phyloP scores from a whole-genome alignment of 2,797 vertebrate species.

The Gallinago nigripennis region DNA sequence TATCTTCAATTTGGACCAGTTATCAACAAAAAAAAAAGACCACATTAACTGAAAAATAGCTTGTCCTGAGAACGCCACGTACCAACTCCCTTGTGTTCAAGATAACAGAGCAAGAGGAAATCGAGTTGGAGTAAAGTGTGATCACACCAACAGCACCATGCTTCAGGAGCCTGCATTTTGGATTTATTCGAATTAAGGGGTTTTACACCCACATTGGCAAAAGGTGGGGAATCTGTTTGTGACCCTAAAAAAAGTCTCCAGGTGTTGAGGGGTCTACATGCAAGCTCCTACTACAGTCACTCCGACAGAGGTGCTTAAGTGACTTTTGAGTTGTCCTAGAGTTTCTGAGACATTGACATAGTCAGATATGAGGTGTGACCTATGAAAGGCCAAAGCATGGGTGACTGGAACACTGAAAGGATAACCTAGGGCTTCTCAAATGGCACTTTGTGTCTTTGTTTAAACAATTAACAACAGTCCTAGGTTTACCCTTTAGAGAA shows the following conservation, averaged over 20 bases:
- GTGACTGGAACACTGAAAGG: background rate
- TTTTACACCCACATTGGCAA: background rate
- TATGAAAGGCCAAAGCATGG: background rate
- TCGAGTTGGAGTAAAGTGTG: background rate
- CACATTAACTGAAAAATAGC: background rate
- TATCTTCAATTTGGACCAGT: background rate
- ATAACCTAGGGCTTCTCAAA: background rate
- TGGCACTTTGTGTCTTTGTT: background rate
- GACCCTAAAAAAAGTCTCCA: fast-evolving
- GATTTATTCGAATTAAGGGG: background rate
- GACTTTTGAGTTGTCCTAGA: background rate
- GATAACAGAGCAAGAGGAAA: background rate
- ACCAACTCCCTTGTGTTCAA: background rate
- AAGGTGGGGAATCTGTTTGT: background rate
- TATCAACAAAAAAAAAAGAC: background rate
- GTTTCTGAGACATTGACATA: background rate
- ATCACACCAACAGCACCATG: background rate
- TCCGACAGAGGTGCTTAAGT: background rate
- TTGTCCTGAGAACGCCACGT: background rate
- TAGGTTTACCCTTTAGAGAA: background rate
- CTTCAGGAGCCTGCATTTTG: background rate
- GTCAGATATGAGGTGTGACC: background rate
- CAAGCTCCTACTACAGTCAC: background rate
- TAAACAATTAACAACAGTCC: background rate
- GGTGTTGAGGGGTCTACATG: background rate